Evolutionary conservation across 2,888 invertebrate species (phyloP), one percentile per base, ranked within the genome.

Genomic region (Gandaritis pyraliata): DNA sequence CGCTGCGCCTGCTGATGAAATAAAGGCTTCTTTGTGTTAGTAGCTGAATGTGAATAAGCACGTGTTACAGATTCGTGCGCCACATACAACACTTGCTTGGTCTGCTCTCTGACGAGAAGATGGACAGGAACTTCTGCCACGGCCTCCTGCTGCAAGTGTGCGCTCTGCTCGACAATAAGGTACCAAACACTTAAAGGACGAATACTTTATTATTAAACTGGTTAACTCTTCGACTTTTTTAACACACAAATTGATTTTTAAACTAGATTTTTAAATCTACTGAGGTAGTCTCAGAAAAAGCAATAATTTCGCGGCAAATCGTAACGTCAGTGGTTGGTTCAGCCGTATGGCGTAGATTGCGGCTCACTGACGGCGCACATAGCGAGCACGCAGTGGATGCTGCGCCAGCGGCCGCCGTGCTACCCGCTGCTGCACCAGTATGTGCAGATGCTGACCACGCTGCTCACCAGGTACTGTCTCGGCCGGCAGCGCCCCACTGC

Each of bases 71-170:
- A 15, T 65, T 61, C 52, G 58, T 53, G 12, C 0, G 41, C 4
- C 68, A 69, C 38, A 0, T 66, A 45, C 50, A 48, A 11, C 29
- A 55, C 5, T 53, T 69, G 53, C 30, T 69, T 15, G 33, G 11
- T 0, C 52, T 65, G 43, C 30, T 66, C 16, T 47, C 61, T 23
- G 30, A 48, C 18, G 39, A 50, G 0, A 64, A 63, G 10, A 68
- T 87, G 13, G 75, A 76, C 5, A 93, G 93, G 69, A 95, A 95
- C 81, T 86, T 86, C 52, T 87, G 93, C 38, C 95, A 95, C 79
- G 95, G 95, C 38, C 82, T 93, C 61, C 82, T 94, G 63, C 81
- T 95, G 56, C 94, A 95, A 91, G 94, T 95, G 83, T 64, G 16
- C 52, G 58, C 58, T 2, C 16, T 64, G 11, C 45, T 64, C 7